Base-by-base conservation (phyloP, 2,888 invertebrate genomes). In the Drosophila borborema region DNA sequence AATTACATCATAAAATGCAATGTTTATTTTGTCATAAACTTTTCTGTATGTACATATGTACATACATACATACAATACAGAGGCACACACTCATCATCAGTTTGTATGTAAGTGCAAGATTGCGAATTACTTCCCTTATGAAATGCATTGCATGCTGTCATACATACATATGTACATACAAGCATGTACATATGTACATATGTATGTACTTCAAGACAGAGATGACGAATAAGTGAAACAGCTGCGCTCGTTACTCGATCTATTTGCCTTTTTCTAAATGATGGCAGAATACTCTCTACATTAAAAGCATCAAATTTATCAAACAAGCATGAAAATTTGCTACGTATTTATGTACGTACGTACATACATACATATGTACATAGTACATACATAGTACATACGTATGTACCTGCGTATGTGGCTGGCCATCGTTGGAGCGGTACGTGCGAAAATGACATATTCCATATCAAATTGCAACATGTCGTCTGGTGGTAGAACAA, bases 1-100 rank as follows among this genome's bases (percentile, higher is more conserved):
- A 20, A 66, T 79, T 79, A 49, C 74, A 58, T 72, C 61, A 74
- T 36, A 46, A 72, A 54, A 31, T 56, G 56, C 31, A 65, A 58
- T 43, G 10, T 41, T 64, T 41, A 36, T 51, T 43, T 36, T 43
- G 18, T 38, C 14, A 40, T 16, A 38, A 14, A 20, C 14, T 16
- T 34, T 20, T n/a, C 28, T 43, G 53, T 9, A 7, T 23, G 6
- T 12, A 7, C 2, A 12, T 53, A 36, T 3, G 3, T 38, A 12
- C 12, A 20, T 20, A 10, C 45, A 45, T 14, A n/a, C n/a, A n/a
- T n/a, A n/a, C n/a, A n/a, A n/a, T n/a, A 7, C 46, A 23, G 1
- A 49, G 1, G n/a, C 6, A 28, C 12, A 48, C 1, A 28, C n/a
- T 31, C 28, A 49, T 49, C 49, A 34, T 41, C 28, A 46, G 46